Base-by-base conservation (phyloP, 2,113 vertebrate genomes). In the Burhinus bistriatus region DNA sequence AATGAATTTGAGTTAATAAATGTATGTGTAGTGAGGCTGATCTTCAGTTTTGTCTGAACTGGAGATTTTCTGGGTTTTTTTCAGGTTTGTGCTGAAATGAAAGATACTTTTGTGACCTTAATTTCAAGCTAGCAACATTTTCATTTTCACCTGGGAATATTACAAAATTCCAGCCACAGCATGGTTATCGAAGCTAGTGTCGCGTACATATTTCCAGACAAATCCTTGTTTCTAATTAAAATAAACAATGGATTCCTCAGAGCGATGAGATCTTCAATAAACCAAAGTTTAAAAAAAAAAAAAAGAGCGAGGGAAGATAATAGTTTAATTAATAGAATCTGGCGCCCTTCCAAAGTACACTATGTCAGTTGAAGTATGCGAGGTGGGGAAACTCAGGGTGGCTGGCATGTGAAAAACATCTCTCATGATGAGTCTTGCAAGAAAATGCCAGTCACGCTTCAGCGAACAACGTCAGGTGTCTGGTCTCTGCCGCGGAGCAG, bases 311-410 rank as follows among this genome's bases (percentile, higher is more conserved):
- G 49, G 47, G 84, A 65, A 98, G 98, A 98, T 97, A 98, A 98
- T 98, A 98, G 98, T 73, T 96, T 98, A 98, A 98, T 98, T 98
- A 98, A 97, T 94, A 97, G 96, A 97, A 83, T 8, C 90, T 98
- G 98, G 98, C 97, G 2, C 69, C 72, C 34, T 61, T 97, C 98
- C 98, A 98, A 97, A 95, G 95, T 69, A 97, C 75, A 96, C 96
- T 40, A 15, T 95, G 96, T 95, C 97, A 95, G 97, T 94, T 97
- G 95, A 97, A 96, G 96, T 58, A 96, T 93, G 96, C 64, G 97
- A 88, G 96, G 97, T 87, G 97, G 96, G 96, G 97, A 90, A 97
- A 94, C 93, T 93, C 64, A 23, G 91, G 80, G 87, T 94, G 93
- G 82, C 11, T 94, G 96, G 90, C 95, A 89, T 79, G 94, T 90